Evolutionary conservation across 2,888 invertebrate species (phyloP).

Genomic region (Stenodera caucasica): DNA sequence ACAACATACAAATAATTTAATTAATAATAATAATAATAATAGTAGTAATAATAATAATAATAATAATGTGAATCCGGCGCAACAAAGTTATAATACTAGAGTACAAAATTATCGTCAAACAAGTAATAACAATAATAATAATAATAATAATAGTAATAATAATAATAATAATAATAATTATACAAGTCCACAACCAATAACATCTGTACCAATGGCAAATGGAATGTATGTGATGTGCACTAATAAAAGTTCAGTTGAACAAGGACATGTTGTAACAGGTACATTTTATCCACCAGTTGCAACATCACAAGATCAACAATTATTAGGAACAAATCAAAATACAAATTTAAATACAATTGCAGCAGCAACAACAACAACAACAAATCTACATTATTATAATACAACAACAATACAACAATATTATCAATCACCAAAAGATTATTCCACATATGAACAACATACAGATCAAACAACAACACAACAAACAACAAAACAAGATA

Average conservation of each 20-base stretch:
- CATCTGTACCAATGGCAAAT: conserved; percentile 81
- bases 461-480: conserved; percentile 10
- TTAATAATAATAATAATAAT: conserved; percentile 45
- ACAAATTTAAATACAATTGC: conserved; percentile 56
- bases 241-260: conserved; percentile 77
- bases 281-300: conserved; percentile 89
- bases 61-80: conserved; percentile 37
- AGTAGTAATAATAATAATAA: conserved; percentile 31
- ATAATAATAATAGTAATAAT: no score
- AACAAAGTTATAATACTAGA: conserved; percentile 41
- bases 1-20: conserved; percentile 48
- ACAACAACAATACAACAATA: conserved; percentile 51
- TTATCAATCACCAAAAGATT: conserved; percentile 42
- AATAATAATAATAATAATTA: conserved; percentile 52
- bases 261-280: conserved; percentile 82
- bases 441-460: conserved; percentile 39
- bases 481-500: conserved; percentile 39
- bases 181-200: conserved; percentile 69
- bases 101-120: conserved; percentile 60
- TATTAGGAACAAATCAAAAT: conserved; percentile 56
- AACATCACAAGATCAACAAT: conserved; percentile 77
- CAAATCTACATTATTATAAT: conserved; percentile 56
- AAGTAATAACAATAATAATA: no score
- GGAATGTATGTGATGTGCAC: conserved; percentile 87
- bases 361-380: no score